These are phyloP conservation scores for Coregonus sp. DNA, from an alignment of 2,797 vertebrate species.

Conservation along the genomic window DNA sequence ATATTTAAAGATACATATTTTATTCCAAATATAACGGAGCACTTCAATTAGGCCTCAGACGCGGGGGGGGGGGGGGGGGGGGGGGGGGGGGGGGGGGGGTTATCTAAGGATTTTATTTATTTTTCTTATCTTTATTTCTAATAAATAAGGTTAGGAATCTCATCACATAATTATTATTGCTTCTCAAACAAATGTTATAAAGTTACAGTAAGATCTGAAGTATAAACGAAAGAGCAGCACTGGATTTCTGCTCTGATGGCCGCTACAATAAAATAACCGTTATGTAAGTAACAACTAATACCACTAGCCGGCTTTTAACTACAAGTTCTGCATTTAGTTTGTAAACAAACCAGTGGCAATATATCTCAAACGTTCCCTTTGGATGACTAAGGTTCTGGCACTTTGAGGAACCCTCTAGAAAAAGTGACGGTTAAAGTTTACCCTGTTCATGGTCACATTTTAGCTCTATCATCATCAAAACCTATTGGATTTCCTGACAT, in stretches of 20 bases:
- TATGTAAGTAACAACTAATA: constrained; percentile 5
- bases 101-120: not conserved
- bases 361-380: not conserved
- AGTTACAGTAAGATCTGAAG: not conserved
- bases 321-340: not conserved
- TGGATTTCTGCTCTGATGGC: not conserved
- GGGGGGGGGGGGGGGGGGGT: not conserved
- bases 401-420: not conserved
- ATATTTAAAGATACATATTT: not conserved
- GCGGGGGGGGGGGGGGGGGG: too few relatives aligned
- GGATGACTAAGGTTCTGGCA: not conserved
- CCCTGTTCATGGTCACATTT: not conserved
- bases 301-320: not conserved
- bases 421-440: not conserved
- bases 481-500: not conserved
- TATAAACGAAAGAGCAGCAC: not conserved
- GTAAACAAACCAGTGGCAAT: not conserved
- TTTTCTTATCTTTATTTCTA: not conserved
- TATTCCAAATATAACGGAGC: not conserved
- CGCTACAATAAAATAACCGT: not conserved
- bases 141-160: not conserved
- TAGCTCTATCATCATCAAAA: not conserved
- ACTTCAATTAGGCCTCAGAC: not conserved
- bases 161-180: too few relatives aligned
- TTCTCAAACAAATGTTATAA: not conserved